Percentiles rank a stretch among this genome's conserved stretches.
Conservation (phyloP, 2,113 vertebrate genomes). For the Turdus rufiventris region DNA sequence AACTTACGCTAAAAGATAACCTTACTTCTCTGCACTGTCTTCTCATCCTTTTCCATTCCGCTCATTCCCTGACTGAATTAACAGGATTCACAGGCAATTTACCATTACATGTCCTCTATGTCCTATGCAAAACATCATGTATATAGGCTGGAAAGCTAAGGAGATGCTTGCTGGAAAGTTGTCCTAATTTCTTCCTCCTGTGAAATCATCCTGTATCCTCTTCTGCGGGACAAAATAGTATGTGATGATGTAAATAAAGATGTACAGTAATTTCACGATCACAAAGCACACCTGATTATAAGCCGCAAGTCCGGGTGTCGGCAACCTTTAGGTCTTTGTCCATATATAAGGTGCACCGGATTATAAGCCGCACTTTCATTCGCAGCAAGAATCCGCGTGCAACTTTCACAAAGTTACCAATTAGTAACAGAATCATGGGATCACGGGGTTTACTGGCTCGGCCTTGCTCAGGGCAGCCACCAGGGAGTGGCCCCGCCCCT, state of each 20-base stretch:
- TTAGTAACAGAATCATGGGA: too few species aligned
- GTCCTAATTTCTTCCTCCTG: background rate
- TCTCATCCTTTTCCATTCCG: background rate
- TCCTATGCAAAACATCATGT: background rate
- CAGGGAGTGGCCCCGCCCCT: too few species aligned
- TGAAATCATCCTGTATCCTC: background rate
- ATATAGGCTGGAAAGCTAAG: background rate
- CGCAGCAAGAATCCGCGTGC: too few species aligned
- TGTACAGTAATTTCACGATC: too few species aligned
- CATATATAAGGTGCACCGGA: too few species aligned
- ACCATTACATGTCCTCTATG: background rate
- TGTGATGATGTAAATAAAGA: background rate
- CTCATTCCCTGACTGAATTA: background rate
- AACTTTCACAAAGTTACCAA: too few species aligned
- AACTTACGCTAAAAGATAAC: background rate
- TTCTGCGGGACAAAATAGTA: background rate
- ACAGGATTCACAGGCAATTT: background rate
- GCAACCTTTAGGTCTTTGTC: too few species aligned
- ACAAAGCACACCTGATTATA: too few species aligned
- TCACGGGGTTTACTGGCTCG: too few species aligned
- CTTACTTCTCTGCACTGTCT: background rate
- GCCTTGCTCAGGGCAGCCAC: too few species aligned
- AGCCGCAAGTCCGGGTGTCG: too few species aligned
- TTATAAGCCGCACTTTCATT: too few species aligned
- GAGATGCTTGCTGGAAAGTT: background rate